These are phyloP conservation scores for Vanessa cardui DNA, from an alignment of 2,888 invertebrate species.

Conservation along the genomic window DNA sequence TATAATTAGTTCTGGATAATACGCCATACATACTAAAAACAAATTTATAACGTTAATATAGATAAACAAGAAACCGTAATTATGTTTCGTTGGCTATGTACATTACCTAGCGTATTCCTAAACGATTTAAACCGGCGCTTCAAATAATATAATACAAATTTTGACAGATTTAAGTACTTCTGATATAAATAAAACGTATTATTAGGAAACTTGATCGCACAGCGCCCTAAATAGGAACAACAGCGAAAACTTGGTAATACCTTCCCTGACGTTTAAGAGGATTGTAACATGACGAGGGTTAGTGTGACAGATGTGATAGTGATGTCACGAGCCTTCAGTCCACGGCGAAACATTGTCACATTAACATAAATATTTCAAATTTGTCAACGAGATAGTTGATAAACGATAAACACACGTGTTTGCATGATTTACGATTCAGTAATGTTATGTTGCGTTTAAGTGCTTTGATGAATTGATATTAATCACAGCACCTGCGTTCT, in stretches of 20 bases:
- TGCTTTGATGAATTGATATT: slow-evolving; percentile 11
- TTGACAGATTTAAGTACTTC: background rate
- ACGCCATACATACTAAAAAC: no score
- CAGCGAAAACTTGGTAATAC: slow-evolving; percentile 45
- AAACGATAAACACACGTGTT: slow-evolving; percentile 10
- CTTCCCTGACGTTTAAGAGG: slow-evolving; percentile 62
- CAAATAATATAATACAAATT: no score
- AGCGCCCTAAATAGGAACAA: slow-evolving; percentile 26
- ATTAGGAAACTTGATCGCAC: background rate
- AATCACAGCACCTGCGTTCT: slow-evolving; percentile 7
- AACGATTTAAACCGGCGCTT: no score
- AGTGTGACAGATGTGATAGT: slow-evolving; percentile 55
- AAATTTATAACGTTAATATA: no score
- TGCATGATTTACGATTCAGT: slow-evolving; percentile 15
- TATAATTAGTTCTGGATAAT: no score
- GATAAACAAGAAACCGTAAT: no score
- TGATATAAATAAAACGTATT: no score
- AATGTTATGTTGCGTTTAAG: background rate
- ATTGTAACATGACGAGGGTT: slow-evolving; percentile 70
- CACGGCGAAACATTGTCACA: slow-evolving; percentile 46
- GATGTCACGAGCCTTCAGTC: slow-evolving; percentile 51
- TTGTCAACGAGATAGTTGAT: slow-evolving; percentile 15
- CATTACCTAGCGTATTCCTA: no score
- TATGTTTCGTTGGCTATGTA: no score
- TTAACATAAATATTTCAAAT: slow-evolving; percentile 30